Evolutionary conservation across 2,113 vertebrate genomes (phyloP).

Genomic region (Forbesichthys papilliferus): DNA sequence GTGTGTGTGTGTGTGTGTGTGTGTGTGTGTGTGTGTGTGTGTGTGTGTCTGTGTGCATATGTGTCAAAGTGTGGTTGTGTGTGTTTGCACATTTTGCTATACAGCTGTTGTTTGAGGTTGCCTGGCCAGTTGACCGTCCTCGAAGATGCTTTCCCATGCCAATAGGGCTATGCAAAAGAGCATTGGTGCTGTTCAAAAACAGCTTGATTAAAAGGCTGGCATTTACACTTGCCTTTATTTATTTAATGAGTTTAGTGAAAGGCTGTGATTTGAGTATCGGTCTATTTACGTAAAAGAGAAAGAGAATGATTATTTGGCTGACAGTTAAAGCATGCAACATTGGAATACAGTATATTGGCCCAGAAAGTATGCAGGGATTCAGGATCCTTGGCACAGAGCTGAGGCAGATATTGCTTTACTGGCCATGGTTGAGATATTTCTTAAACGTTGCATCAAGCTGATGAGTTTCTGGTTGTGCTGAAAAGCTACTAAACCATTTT

Average conservation of each 20-base stretch:
- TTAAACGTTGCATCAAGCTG: too few relatives aligned
- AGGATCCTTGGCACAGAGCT: too few relatives aligned
- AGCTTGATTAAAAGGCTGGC: background rate
- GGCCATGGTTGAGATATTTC: too few relatives aligned
- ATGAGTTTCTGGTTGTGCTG: too few relatives aligned
- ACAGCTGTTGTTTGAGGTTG: slow-evolving; percentile 7
- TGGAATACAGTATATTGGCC: too few relatives aligned
- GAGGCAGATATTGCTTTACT: too few relatives aligned
- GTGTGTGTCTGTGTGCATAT: background rate
- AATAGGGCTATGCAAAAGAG: background rate
- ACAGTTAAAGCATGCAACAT: too few relatives aligned
- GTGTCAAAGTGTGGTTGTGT: background rate
- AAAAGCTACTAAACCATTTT: too few relatives aligned
- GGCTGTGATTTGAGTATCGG: too few relatives aligned
- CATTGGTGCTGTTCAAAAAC: background rate
- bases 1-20: background rate
- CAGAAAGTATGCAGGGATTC: too few relatives aligned
- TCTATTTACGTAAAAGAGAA: too few relatives aligned
- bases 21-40: background rate
- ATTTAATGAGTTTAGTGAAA: background rate
- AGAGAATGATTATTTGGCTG: too few relatives aligned
- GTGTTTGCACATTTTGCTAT: background rate
- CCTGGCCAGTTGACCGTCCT: background rate
- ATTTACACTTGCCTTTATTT: background rate
- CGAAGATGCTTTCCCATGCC: background rate